These are phyloP conservation scores for Acinonyx jubatus DNA, from an alignment of 2,113 vertebrate species.

Conservation along the genomic window DNA sequence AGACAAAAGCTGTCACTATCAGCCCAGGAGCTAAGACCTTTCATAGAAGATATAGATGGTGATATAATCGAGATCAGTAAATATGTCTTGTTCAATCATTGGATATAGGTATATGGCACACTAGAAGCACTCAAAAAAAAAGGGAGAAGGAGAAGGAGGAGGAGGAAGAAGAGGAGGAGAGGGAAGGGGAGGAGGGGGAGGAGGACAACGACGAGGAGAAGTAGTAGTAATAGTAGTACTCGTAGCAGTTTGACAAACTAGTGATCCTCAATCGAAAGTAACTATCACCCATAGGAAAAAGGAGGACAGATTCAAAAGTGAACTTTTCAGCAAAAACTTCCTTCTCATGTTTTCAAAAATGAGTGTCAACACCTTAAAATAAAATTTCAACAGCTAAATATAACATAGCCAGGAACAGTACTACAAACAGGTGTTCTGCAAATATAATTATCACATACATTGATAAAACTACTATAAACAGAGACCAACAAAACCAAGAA, in stretches of 20 bases:
- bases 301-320: background rate
- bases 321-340: slow-evolving; percentile 15
- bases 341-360: background rate
- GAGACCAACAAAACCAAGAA: background rate
- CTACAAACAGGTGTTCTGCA: background rate
- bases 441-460: background rate
- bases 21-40: background rate
- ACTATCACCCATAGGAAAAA: background rate
- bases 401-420: background rate
- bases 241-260: background rate
- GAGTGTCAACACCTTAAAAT: background rate
- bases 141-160: no score
- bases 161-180: no score
- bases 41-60: background rate
- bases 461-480: background rate
- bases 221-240: no score
- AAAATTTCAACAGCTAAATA: background rate
- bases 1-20: background rate
- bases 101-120: background rate
- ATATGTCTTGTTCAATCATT: background rate
- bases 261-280: background rate
- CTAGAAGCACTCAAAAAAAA: background rate
- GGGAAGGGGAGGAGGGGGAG: no score
- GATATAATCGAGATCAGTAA: background rate
- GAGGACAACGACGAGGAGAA: no score